phyloP scores from a whole-genome alignment of 2,113 vertebrate genomes.

The Gymnocephalus cernua region DNA sequence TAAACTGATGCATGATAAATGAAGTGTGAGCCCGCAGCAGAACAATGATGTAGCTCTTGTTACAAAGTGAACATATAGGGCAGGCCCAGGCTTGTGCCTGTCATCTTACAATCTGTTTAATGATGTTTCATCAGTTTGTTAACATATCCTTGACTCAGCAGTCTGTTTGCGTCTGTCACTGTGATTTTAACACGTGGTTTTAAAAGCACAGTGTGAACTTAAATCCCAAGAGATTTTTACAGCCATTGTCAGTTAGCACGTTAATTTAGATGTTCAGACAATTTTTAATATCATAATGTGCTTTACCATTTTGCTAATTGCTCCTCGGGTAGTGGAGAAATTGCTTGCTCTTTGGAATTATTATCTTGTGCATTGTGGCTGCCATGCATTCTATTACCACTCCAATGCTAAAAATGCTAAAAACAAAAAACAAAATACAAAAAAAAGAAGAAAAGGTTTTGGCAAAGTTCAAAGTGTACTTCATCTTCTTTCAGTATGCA shows the following conservation, averaged over 20 bases:
- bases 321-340: background rate
- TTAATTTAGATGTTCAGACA: background rate
- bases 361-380: background rate
- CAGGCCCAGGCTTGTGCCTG: constrained; percentile 75
- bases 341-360: background rate
- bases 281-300: background rate
- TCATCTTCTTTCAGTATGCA: background rate
- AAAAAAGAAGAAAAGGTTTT: background rate
- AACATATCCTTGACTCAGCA: constrained; percentile 28
- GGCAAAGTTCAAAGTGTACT: background rate
- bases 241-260: background rate
- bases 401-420: background rate
- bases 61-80: constrained; percentile 62
- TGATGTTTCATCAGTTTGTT: constrained; percentile 41
- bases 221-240: background rate
- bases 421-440: background rate
- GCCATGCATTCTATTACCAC: background rate
- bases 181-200: constrained; percentile 37
- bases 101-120: constrained; percentile 52
- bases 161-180: constrained; percentile 28
- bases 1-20: constrained; percentile 28
- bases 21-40: constrained; percentile 36
- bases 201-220: constrained; percentile 2
- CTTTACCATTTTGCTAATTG: background rate
- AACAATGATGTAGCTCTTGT: constrained; percentile 69